These are phyloP conservation scores for Lithophane ornitopus DNA, from an alignment of 2,888 invertebrate species.

Conservation along the genomic window DNA sequence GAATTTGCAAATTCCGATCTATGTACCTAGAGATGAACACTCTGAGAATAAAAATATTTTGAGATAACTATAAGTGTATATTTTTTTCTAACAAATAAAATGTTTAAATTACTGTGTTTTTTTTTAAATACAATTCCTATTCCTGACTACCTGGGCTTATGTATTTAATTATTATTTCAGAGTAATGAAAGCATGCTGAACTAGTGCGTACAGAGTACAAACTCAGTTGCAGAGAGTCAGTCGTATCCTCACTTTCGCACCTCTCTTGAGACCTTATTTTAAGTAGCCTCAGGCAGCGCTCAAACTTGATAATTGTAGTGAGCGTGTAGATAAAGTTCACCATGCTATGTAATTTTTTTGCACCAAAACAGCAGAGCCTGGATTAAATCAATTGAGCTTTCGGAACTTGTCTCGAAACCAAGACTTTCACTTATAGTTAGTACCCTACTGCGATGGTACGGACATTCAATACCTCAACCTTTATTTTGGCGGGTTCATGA, in stretches of 20 bases:
- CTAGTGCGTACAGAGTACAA: not conserved
- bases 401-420: no score
- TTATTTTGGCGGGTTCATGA: no score
- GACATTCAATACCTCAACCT: no score
- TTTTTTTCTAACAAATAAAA: conserved; percentile 83
- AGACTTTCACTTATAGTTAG: no score
- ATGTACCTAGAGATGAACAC: conserved; percentile 72
- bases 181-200: not conserved
- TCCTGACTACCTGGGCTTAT: not conserved
- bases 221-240: no score
- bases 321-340: no score
- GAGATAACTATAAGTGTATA: conserved; percentile 82
- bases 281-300: no score
- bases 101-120: conserved; percentile 60
- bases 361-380: no score
- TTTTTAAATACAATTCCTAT: conserved; percentile 5
- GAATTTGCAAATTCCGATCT: conserved; percentile 79
- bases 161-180: not conserved
- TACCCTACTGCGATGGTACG: no score
- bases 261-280: not conserved
- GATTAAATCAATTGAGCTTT: no score
- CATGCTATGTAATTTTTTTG: no score
- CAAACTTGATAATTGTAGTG: no score
- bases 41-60: conserved; percentile 78
- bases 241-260: not conserved